Base-by-base conservation (phyloP, 2,888 invertebrate genomes). In the Sympetrum striolatum region DNA sequence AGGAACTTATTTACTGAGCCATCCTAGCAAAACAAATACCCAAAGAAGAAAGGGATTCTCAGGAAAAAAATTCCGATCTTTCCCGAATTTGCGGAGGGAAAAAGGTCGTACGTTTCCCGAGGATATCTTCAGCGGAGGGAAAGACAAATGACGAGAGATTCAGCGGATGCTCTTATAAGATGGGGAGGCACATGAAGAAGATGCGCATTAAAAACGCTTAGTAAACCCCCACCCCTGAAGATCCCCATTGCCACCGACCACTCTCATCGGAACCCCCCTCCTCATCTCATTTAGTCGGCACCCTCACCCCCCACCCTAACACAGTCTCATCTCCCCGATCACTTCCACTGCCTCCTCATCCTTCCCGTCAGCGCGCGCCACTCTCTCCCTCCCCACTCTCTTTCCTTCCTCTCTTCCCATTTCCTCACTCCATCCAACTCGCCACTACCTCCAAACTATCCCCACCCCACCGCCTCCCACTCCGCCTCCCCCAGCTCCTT, bases 361-460 rank as follows among this genome's bases (percentile, higher is more conserved):
- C 86, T 86, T 37, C 86, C 86, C 86, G 60, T 60, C 86, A 86
- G 86, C 86, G 86, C 86, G 86, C 86, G 86, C 86, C 60, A 60
- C 86, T 86, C 86, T 60, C 86, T 35, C 22, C 18, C 86, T n/a
- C 60, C n/a, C 15, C 39, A 18, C 37, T 37, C 35, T 53, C n/a
- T n/a, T 48, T 58, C 58, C 82, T 35, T 15, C 35, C 60, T 86
- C 37, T 37, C 82, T 82, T 53, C 53, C 48, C 22, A 53, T 35
- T 39, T 31, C 86, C n/a, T 35, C 64, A 37, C 86, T n/a, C 35
- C 86, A 31, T 35, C 22, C 60, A 37, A 37, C 86, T 86, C 86
- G 58, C 86, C 86, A 86, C 86, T 86, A 86, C 86, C 86, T 86
- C 86, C 86, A 86, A 86, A 86, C 86, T 86, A 86, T 64, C 86